Conservation (phyloP, 2,797 vertebrate genomes). For the Pelobates cultripes region DNA sequence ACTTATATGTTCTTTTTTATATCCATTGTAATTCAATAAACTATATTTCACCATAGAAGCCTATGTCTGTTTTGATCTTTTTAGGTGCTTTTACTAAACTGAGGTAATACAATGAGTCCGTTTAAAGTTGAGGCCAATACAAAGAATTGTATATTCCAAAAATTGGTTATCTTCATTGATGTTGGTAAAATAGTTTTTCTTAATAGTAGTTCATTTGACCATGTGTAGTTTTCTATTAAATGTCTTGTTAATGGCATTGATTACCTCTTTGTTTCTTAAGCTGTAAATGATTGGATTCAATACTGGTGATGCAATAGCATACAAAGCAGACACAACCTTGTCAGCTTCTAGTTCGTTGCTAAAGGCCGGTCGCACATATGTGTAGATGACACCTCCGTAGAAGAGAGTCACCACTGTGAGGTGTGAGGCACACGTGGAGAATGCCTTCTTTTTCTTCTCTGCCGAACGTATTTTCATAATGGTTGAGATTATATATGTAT, state of each 20-base stretch:
- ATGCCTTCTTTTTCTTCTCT: conserved; percentile 39
- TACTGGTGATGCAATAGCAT: conserved; percentile 46
- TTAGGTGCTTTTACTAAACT: too few species aligned
- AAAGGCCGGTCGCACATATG: conserved; percentile 41
- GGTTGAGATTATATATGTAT: conserved; percentile 43
- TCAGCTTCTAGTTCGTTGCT: conserved; percentile 36
- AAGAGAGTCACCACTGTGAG: conserved; percentile 41
- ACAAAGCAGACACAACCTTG: conserved; percentile 49
- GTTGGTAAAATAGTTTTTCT: background rate
- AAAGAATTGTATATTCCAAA: too few species aligned
- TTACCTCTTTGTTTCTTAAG: conserved; percentile 53
- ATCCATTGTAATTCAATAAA: too few species aligned
- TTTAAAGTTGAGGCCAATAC: background rate
- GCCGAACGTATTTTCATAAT: conserved; percentile 46
- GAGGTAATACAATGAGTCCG: background rate
- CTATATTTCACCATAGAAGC: too few species aligned
- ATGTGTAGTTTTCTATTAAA: conserved; percentile 21
- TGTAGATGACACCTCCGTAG: conserved; percentile 39
- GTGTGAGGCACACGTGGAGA: conserved; percentile 41
- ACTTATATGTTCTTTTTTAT: too few species aligned
- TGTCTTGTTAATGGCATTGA: conserved; percentile 30
- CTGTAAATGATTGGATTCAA: conserved; percentile 55
- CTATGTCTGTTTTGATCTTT: too few species aligned
- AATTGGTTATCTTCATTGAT: background rate
- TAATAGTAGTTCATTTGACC: too few species aligned